These are phyloP conservation scores for Leistus spinibarbis DNA, from an alignment of 2,888 invertebrate genomes.

Conservation along the genomic window DNA sequence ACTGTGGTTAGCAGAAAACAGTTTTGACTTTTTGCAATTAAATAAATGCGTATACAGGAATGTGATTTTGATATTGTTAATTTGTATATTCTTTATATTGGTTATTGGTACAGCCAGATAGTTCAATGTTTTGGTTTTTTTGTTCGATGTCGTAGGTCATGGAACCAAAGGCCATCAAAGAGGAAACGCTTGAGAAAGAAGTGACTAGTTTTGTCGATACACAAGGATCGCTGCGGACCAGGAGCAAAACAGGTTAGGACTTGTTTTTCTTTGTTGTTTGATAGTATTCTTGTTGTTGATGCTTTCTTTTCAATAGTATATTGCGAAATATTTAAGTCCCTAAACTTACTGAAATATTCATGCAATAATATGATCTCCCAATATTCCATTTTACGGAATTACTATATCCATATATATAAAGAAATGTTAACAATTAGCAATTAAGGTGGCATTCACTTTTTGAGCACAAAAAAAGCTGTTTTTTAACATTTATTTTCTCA, in stretches of 20 bases:
- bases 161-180: conserved; percentile 67
- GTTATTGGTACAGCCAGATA: too few relatives aligned
- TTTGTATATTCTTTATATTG: background rate
- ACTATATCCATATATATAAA: too few relatives aligned
- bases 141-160: conserved; percentile 57
- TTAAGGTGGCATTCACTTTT: too few relatives aligned
- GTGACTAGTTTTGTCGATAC: conserved; percentile 48
- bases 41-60: conserved; percentile 8
- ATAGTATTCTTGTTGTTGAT: background rate
- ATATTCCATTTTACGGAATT: too few relatives aligned
- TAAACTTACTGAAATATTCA: too few relatives aligned
- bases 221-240: conserved; percentile 46
- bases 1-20: conserved; percentile 36
- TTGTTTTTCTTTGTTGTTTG: background rate
- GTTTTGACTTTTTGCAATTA: conserved; percentile 27
- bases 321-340: too few relatives aligned
- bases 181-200: conserved; percentile 65
- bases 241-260: conserved; percentile 51
- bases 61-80: conserved; percentile 11
- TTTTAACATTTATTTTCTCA: too few relatives aligned
- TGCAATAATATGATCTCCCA: too few relatives aligned
- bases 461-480: too few relatives aligned
- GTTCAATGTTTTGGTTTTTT: conserved; percentile 33
- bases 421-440: too few relatives aligned
- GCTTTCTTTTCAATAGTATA: background rate